Evolutionary conservation across 1,140 invertebrate species (phyloP), one percentile per base, ranked within the genome.

Genomic region (Drosophila lini): DNA sequence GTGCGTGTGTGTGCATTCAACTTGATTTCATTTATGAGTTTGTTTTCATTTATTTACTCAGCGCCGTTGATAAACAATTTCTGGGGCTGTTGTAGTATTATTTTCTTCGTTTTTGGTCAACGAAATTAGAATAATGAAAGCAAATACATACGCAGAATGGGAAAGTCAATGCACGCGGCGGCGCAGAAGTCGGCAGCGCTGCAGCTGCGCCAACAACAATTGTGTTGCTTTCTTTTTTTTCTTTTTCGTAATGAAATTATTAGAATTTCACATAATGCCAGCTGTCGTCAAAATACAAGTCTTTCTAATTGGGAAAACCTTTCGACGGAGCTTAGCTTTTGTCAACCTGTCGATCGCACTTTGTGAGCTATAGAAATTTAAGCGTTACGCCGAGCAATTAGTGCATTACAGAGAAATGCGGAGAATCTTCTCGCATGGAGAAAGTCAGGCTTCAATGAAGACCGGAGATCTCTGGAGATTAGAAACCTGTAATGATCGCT

Each of bases 121-220:
- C 42, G 68, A 76, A 77, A 76, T 83, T 83, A 84, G 78, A 85
- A 78, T 78, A 85, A 78, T 67, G 68, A 74, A 85, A 78, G 74
- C 75, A 78, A 71, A 62, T 40, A 60, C 52, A 40, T 25, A 52
- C 55, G 55, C 31, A 81, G 75, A 88, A 86, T 88, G 83, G 82
- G 82, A 86, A 86, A 88, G 82, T 86, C 82, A 86, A 86, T 88
- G 82, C 83, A 86, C 82, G 80, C 80, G 62, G 81, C 71, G 53
- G 45, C 81, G 68, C 62, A 76, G 64, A 50, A 60, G 78, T 55
- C 28, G 44, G 45, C 68, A 65, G 59, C 71, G 61, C 48, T 58
- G 69, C 50, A 60, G 52, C 62, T 45, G 52, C 40, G 60, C 40
- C 68, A 81, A 60, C 60, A 68, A 55, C 80, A 78, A 77, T 67